Evolutionary conservation across 1,140 invertebrate genomes (phyloP), one percentile per base, ranked within the genome.

Genomic region (Drosophila setifemur): DNA sequence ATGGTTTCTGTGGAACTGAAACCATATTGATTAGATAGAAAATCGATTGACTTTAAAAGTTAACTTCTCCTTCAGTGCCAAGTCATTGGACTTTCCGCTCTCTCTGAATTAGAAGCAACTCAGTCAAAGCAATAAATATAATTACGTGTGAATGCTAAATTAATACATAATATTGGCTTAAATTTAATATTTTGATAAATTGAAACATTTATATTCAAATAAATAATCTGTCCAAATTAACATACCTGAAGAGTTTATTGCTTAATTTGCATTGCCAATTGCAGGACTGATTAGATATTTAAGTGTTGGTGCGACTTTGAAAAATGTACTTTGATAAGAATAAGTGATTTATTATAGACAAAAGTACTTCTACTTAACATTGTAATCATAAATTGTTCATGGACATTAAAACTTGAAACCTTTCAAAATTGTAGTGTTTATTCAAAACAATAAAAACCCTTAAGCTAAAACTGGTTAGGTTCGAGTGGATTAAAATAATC

Each of bases 321-420:
- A 7, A 12, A 45, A 29, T 8, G 40, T 23, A 2, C 18, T 3
- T 7, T 53, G 39, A 53, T 53, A 53, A 53, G 39, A 29, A 26
- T 2, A 47, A 28, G 39, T 53, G 39, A 53, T 53, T 53, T 53
- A 45, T 47, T 47, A 45, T 19, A 6, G 16, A 5, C 3, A 45
- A n/a, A 19, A 18, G 2, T 25, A 29, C 25, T 29, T 29, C 25
- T 47, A 29, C 21, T 54, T 4, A 18, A 14, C 0, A 29, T 18
- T 21, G 11, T 45, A 19, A 16, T 45, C 5, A n/a, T 8, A 37
- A 52, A 12, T 7, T 43, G 6, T n/a, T 28, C 2, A 44, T 28
- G 3, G 2, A 14, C 8, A 8, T n/a, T 11, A 9, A 7, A 25
- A 52, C 21, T 42, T 12, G 37, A 42, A 6, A 18, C 6, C 4